A percentile compares a stretch with the other conserved stretches of the same genome.
These are phyloP conservation scores for Sweltsa coloradensis DNA, from an alignment of 1,140 invertebrate genomes.

Conservation along the genomic window DNA sequence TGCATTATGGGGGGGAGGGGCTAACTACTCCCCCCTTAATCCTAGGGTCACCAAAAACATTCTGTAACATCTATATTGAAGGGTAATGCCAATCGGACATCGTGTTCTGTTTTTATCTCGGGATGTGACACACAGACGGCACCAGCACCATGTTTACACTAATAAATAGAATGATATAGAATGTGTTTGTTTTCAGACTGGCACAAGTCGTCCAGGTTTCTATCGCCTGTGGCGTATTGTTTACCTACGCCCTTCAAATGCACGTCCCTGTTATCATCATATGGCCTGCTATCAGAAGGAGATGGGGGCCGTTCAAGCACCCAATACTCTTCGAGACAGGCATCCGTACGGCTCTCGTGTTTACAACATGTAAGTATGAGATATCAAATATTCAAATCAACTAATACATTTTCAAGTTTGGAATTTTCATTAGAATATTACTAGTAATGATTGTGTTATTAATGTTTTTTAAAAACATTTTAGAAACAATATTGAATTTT, in stretches of 20 bases:
- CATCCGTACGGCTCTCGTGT: conserved; percentile 49
- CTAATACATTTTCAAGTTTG: neutral
- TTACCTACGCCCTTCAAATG: conserved; percentile 76
- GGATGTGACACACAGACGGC: no score
- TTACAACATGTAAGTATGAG: conserved; percentile 60
- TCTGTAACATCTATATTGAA: no score
- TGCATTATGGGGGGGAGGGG: no score
- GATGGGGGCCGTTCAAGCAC: conserved; percentile 36
- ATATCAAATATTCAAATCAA: neutral
- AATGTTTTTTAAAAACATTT: neutral
- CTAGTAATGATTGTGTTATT: neutral
- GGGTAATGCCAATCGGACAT: no score
- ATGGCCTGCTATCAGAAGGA: conserved; percentile 37
- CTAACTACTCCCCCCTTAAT: no score
- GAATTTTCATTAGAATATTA: neutral
- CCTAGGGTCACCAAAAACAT: no score
- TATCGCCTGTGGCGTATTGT: conserved; percentile 61
- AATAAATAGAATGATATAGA: neutral
- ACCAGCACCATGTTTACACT: no score
- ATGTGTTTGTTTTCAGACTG: conserved; percentile 28
- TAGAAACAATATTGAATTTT: neutral
- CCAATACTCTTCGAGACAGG: conserved; percentile 41
- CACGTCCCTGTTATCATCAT: conserved; percentile 65
- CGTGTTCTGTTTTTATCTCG: no score
- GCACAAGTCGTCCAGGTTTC: conserved; percentile 40